A percentile compares a stretch with the other conserved stretches of the same genome.
These are phyloP conservation scores for Rallus limicola DNA, from an alignment of 2,113 vertebrate species.

Conservation along the genomic window DNA sequence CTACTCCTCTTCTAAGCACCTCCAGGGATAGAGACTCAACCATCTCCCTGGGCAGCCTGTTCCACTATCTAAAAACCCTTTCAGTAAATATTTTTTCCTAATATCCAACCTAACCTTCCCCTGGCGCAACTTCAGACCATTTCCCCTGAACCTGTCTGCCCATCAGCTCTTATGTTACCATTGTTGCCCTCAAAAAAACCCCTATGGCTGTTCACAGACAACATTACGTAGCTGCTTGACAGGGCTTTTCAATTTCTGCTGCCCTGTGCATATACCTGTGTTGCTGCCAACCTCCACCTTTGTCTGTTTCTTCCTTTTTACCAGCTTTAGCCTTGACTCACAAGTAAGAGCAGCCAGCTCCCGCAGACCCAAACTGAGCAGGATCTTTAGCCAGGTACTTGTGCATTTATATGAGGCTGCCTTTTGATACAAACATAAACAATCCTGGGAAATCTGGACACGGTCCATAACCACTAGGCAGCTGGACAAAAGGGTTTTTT, in stretches of 20 bases:
- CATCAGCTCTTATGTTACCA: background rate
- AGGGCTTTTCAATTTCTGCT: background rate
- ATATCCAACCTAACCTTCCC: too few relatives aligned
- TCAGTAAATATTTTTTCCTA: too few relatives aligned
- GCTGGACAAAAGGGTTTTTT: slow-evolving; percentile 69
- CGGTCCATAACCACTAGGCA: slow-evolving; percentile 56
- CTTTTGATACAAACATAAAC: slow-evolving; percentile 30
- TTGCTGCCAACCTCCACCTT: background rate
- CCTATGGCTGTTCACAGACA: background rate
- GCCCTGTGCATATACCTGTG: background rate
- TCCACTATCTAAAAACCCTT: too few relatives aligned
- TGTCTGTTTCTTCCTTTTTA: background rate
- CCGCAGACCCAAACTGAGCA: background rate
- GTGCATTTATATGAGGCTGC: background rate
- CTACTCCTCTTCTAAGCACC: too few relatives aligned
- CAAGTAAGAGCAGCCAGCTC: background rate
- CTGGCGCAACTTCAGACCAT: too few relatives aligned
- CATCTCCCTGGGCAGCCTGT: too few relatives aligned
- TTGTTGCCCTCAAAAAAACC: background rate
- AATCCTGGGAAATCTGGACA: slow-evolving; percentile 38
- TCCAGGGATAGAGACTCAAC: too few relatives aligned
- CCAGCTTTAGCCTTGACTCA: background rate
- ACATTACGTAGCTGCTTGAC: background rate
- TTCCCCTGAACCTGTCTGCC: background rate
- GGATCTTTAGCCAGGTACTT: background rate